These are phyloP conservation scores for Tipula helvola DNA, from an alignment of 2,888 invertebrate genomes.

Conservation along the genomic window DNA sequence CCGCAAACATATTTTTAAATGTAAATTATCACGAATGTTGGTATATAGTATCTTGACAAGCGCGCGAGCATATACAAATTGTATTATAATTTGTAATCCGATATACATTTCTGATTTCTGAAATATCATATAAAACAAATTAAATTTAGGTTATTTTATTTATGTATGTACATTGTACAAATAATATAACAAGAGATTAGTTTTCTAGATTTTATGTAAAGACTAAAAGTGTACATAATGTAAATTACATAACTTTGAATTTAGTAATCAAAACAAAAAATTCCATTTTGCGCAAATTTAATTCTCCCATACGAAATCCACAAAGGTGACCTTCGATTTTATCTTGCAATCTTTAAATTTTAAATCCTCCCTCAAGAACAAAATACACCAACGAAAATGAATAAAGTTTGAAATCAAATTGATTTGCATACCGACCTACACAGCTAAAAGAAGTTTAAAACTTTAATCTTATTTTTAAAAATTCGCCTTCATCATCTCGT, in stretches of 20 bases:
- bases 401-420: background rate
- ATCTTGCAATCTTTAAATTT: background rate
- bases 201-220: background rate
- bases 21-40: no score
- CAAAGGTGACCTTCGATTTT: background rate
- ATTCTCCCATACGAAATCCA: background rate
- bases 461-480: background rate
- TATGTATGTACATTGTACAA: no score
- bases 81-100: background rate
- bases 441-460: background rate
- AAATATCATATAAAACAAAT: background rate
- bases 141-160: background rate
- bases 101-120: background rate
- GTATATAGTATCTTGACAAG: background rate
- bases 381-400: background rate
- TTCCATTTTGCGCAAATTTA: background rate
- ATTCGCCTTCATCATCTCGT: background rate
- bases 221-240: background rate
- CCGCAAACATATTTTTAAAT: no score
- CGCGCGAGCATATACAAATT: background rate
- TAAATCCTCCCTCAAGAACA: background rate
- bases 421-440: background rate
- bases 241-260: background rate
- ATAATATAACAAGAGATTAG: background rate
- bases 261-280: background rate